Evolutionary conservation across 2,113 vertebrate species (phyloP), one percentile per base, ranked within the genome.

Genomic region (Thinocorus orbignyianus): DNA sequence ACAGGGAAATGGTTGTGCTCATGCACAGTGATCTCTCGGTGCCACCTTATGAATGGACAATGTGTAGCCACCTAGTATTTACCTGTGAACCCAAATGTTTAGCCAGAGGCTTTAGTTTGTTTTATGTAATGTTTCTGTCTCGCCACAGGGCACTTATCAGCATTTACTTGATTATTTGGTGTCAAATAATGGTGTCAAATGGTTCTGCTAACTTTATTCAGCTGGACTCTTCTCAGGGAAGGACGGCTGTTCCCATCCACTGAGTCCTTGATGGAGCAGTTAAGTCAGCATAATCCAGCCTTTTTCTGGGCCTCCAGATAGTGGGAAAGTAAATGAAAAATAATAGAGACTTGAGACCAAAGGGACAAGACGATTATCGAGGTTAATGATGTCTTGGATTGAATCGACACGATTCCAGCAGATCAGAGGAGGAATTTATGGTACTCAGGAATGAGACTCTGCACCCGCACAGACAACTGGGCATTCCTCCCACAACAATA

Each of bases 171-270:
- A 92, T 97, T 95, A 94, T 93, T 94, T 3, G 0, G 64, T 92
- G 91, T 88, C 71, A 37, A 91, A 92, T 49, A 91, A 87, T 35
- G 77, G 57, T 57, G 66, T 58, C 87, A 86, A 90, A 86, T 31
- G 11, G 68, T 68, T 80, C 60, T 72, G 70, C 70, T 77, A 71
- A 57, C 94, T 97, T 96, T 95, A 58, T 74, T 94, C 97, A 97
- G 97, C 96, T 95, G 97, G 89, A 31, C 15, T 48, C 90, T 97
- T 97, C 97, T 94, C 96, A 97, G 96, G 70, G 60, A 70, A 71
- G 20, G 44, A 39, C 14, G 76, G 35, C 91, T 92, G 90, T 69
- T 37, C 77, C 66, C 66, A 60, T 81, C 61, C 13, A 49, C 62
- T 3, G 66, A 96, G 95, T 84, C 96, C 92, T 96, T 97, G 96